These are phyloP conservation scores for Vombatus ursinus DNA, from an alignment of 2,113 vertebrate species.

Conservation along the genomic window DNA sequence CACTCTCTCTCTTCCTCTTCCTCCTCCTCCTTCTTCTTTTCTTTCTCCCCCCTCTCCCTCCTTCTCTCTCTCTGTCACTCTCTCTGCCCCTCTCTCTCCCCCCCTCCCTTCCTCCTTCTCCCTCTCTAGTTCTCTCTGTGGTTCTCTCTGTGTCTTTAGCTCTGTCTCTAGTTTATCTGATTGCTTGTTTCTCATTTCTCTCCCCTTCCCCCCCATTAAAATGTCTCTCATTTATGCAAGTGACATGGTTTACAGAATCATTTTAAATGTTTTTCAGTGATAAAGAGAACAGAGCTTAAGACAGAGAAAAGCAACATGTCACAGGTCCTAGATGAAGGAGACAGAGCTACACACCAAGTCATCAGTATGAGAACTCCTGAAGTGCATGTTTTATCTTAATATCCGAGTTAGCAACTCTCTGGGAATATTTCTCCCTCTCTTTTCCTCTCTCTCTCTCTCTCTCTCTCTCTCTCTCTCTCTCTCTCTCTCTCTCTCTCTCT, in stretches of 20 bases:
- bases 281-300: constrained; percentile 55
- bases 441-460: constrained; percentile 48
- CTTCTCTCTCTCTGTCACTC: too few species aligned
- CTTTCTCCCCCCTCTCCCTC: too few species aligned
- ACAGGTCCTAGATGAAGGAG: constrained; percentile 36
- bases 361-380: constrained; percentile 23
- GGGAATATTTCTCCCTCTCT: constrained; percentile 55
- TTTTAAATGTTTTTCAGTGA: constrained; percentile 59
- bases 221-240: constrained; percentile 42
- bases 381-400: constrained; percentile 57
- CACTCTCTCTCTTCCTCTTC: too few species aligned
- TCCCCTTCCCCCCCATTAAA: background rate
- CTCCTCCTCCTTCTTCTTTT: background rate
- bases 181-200: background rate
- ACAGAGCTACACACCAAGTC: constrained; percentile 13
- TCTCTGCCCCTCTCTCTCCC: too few species aligned
- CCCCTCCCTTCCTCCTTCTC: background rate
- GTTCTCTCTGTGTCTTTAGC: background rate
- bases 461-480: constrained; percentile 59
- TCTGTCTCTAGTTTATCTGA: background rate
- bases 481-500: constrained; percentile 50
- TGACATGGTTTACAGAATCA: constrained; percentile 27
- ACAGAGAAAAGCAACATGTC: constrained; percentile 38
- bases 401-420: constrained; percentile 53
- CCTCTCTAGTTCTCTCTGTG: background rate